These are phyloP conservation scores for Lophotis ruficrista DNA, from an alignment of 2,113 vertebrate genomes.

Conservation along the genomic window DNA sequence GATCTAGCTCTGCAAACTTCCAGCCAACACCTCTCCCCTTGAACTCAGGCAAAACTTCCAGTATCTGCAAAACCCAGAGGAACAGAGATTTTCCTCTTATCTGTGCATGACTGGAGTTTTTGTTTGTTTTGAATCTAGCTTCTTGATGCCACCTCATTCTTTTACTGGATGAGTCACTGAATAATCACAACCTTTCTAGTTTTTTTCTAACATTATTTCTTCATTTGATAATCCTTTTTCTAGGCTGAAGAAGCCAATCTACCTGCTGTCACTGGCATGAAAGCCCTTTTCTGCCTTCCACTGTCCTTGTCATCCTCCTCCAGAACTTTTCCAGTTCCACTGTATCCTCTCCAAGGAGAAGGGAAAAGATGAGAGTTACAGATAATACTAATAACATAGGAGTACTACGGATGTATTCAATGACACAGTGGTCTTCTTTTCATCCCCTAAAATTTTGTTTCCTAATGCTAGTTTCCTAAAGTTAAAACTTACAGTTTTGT, in stretches of 20 bases:
- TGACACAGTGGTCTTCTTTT: background rate
- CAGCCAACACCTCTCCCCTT: background rate
- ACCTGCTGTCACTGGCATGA: background rate
- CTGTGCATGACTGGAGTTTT: fast-evolving
- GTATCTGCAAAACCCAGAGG: background rate
- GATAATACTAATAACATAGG: background rate
- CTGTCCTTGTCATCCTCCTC: background rate
- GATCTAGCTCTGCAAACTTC: background rate
- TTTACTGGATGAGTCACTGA: background rate
- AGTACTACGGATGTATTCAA: background rate
- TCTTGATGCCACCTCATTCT: background rate
- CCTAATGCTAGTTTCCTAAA: background rate
- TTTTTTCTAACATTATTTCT: background rate
- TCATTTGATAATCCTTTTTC: background rate
- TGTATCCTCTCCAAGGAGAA: background rate
- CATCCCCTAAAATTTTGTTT: background rate
- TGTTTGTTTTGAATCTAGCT: background rate
- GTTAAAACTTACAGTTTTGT: background rate
- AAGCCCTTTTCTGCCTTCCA: background rate
- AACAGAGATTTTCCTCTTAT: background rate
- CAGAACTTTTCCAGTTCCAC: background rate
- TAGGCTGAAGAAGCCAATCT: background rate
- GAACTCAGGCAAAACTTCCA: background rate
- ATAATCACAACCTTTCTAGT: background rate
- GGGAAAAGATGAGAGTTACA: background rate